Evolutionary conservation across 2,888 invertebrate genomes (phyloP).

Genomic region (Embidobia sp.): DNA sequence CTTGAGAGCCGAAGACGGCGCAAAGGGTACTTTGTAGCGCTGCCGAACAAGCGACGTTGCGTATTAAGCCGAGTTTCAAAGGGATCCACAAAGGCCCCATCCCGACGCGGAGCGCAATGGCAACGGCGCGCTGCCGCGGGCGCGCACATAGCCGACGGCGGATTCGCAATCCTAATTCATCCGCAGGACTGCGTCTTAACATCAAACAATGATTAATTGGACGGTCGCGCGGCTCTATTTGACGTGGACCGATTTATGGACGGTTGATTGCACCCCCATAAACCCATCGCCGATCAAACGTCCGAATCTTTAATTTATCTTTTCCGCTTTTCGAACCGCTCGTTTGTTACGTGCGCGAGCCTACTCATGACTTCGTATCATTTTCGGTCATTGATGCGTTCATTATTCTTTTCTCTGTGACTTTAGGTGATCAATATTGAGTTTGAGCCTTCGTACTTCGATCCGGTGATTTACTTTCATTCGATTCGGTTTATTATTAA

Average conservation of each 20-base stretch:
- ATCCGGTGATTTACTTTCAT: no score
- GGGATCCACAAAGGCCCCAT: conserved; percentile 19
- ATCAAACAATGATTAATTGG: conserved; percentile 31
- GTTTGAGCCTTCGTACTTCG: no score
- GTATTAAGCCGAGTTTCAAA: conserved; percentile 32
- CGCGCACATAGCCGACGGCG: conserved; percentile 1
- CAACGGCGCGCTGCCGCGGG: conserved; percentile 9
- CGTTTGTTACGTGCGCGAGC: no score
- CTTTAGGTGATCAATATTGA: no score
- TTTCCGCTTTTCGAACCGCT: no score
- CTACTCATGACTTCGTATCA: no score
- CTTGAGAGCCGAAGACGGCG: not conserved
- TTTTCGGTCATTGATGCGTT: no score
- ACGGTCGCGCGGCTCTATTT: conserved; percentile 4
- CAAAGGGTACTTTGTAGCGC: conserved; percentile 29
- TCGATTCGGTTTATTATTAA: no score
- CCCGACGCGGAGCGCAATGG: not conserved
- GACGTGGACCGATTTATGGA: conserved; percentile 6
- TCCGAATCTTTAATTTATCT: not conserved
- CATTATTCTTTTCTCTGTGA: no score
- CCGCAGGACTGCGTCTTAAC: conserved; percentile 17
- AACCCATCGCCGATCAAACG: conserved; percentile 12
- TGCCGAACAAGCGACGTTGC: conserved; percentile 20
- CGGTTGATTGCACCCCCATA: conserved; percentile 8
- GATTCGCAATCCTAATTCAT: conserved; percentile 26